Conservation (phyloP, 2,797 vertebrate genomes). For the Girardinus metallicus region DNA sequence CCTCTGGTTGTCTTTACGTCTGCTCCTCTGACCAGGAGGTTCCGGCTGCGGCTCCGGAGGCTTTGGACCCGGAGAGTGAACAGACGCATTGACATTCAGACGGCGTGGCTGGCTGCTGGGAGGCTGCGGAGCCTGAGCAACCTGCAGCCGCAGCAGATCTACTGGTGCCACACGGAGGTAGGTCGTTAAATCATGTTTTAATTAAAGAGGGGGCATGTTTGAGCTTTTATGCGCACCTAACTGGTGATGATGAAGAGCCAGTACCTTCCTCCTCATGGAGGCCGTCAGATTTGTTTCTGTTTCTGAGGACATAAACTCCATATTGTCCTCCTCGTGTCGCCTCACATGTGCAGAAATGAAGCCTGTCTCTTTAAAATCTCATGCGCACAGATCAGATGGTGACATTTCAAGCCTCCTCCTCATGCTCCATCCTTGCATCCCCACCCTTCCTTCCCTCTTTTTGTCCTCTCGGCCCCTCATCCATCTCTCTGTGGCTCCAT, state of each 20-base stretch:
- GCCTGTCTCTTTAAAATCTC: neutral
- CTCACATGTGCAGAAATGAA: neutral
- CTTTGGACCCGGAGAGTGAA: conserved; percentile 4
- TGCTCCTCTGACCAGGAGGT: neutral
- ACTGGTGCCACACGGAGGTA: conserved; percentile 43
- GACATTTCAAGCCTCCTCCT: conserved; percentile 36
- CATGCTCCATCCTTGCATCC: neutral
- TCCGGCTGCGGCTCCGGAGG: neutral
- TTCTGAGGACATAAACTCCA: neutral
- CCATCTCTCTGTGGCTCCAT: conserved; percentile 46
- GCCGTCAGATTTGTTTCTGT: conserved; percentile 28
- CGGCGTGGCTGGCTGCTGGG: conserved; percentile 46
- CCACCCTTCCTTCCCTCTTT: conserved; percentile 4
- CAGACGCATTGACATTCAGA: conserved; percentile 38
- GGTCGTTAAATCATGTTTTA: conserved; percentile 16
- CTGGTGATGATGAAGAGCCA: conserved; percentile 12
- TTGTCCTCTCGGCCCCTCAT: conserved; percentile 47
- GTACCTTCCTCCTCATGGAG: conserved; percentile 29
- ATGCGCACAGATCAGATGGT: neutral
- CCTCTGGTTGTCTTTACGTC: neutral
- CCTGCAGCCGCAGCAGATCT: conserved; percentile 1
- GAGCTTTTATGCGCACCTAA: neutral
- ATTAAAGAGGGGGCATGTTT: neutral
- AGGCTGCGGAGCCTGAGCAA: conserved; percentile 8
- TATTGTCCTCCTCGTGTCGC: neutral